Percentiles rank a stretch among this genome's conserved stretches.
Conservation (phyloP, 2,888 invertebrate genomes). For the Syrphus vitripennis region DNA sequence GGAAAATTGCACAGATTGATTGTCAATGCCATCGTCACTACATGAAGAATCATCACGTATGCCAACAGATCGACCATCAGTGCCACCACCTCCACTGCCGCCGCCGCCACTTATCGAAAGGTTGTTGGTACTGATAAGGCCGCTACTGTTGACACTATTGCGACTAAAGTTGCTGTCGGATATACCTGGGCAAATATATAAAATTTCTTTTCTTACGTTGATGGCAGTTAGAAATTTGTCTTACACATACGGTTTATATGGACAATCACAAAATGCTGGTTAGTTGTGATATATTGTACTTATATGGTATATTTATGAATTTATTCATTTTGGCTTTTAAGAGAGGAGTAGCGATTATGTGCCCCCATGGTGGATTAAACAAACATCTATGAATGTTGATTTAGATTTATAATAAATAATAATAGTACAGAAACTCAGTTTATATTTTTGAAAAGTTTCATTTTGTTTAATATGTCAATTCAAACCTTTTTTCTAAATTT, state of each 20-base stretch:
- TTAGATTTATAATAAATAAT: not conserved
- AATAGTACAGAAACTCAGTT: too few relatives aligned
- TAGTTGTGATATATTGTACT: constrained; percentile 49
- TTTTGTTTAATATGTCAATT: not conserved
- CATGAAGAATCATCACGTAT: constrained; percentile 78
- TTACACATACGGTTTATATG: constrained; percentile 55
- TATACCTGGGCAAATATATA: constrained; percentile 77
- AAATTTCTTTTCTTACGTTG: constrained; percentile 77
- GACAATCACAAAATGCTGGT: constrained; percentile 63
- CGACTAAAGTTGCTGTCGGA: constrained; percentile 77
- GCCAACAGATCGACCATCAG: constrained; percentile 74
- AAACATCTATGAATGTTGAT: not conserved
- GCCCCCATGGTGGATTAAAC: not conserved
- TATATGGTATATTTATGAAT: not conserved
- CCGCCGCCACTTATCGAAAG: constrained; percentile 72
- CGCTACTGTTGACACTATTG: constrained; percentile 73
- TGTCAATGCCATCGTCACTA: constrained; percentile 77
- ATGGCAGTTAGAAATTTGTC: constrained; percentile 68
- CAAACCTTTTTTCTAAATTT: too few relatives aligned
- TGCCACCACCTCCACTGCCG: constrained; percentile 66
- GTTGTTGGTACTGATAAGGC: constrained; percentile 69
- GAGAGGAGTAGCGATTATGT: not conserved
- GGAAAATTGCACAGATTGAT: constrained; percentile 77
- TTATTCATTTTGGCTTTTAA: not conserved
- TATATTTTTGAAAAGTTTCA: not conserved